Evolutionary conservation across 35 echinoderm and acorn worm genomes (phyloP).

Genomic region (Holothuria glaberrima): DNA sequence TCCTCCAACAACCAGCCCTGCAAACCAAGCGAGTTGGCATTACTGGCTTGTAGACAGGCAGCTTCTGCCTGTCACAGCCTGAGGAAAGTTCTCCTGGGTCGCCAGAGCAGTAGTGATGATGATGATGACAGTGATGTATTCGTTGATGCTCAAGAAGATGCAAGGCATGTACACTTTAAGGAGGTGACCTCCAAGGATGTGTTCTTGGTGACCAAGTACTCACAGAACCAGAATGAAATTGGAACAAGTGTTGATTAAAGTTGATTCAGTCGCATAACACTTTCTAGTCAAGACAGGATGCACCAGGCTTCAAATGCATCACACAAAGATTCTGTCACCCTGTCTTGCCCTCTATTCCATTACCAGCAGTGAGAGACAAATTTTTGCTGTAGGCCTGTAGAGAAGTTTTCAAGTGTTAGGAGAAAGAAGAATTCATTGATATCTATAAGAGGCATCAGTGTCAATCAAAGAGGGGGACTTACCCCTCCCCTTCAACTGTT

Average conservation of each 20-base stretch:
- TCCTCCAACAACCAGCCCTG: conserved; percentile 7
- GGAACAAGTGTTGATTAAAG: conserved; percentile 14
- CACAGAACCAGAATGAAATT: conserved; percentile 21
- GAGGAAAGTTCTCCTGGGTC: not conserved
- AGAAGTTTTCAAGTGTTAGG: no score
- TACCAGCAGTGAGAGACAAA: no score
- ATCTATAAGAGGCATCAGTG: no score
- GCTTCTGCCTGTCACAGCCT: not conserved
- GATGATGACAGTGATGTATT: conserved; percentile 14
- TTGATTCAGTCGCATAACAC: not conserved
- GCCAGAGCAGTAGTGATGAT: not conserved
- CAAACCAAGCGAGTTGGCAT: conserved; percentile 23
- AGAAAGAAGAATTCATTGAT: no score
- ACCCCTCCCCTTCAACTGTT: no score
- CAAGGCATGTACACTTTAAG: conserved; percentile 36
- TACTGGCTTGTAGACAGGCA: conserved; percentile 30
- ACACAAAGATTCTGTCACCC: no score
- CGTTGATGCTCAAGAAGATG: not conserved
- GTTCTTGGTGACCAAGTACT: conserved; percentile 43
- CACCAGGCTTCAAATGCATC: no score
- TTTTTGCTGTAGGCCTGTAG: no score
- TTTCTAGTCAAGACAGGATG: not conserved
- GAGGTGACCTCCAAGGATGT: conserved; percentile 46
- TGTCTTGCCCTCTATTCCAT: no score
- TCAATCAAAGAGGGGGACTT: no score